Percentiles rank a stretch among this genome's conserved stretches.
phyloP scores from a whole-genome alignment of 2,113 vertebrate genomes.

The Stegostoma tigrinum region DNA sequence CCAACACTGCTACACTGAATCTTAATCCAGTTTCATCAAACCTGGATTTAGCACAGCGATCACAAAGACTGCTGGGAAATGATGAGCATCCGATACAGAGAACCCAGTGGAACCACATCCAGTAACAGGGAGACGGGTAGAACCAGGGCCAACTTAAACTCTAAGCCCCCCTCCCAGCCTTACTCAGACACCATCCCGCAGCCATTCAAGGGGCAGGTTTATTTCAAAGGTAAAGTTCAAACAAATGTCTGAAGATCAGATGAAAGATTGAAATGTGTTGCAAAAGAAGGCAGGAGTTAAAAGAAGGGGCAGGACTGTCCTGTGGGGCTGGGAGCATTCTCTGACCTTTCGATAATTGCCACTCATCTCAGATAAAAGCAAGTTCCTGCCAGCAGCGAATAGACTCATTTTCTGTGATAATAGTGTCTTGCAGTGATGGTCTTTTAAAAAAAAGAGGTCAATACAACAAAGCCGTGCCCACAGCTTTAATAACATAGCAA shows the following conservation, averaged over 20 bases:
- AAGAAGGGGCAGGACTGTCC: background rate
- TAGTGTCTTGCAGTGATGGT: background rate
- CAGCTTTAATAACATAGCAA: background rate
- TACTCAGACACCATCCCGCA: background rate
- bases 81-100: background rate
- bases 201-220: background rate
- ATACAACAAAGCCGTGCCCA: background rate
- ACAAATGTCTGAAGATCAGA: background rate
- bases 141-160: background rate
- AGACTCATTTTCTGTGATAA: background rate
- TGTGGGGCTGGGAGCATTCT: background rate
- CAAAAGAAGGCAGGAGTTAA: background rate
- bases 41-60: background rate
- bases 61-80: background rate
- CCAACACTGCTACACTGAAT: background rate
- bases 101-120: background rate
- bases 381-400: background rate
- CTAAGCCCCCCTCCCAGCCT: background rate
- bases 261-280: background rate
- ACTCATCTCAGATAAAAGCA: background rate
- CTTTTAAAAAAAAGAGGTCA: background rate
- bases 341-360: background rate
- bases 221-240: background rate
- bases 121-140: no score
- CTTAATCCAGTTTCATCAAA: background rate